phyloP scores from a whole-genome alignment of 2,113 vertebrate species.

The Ardeotis arabs region DNA sequence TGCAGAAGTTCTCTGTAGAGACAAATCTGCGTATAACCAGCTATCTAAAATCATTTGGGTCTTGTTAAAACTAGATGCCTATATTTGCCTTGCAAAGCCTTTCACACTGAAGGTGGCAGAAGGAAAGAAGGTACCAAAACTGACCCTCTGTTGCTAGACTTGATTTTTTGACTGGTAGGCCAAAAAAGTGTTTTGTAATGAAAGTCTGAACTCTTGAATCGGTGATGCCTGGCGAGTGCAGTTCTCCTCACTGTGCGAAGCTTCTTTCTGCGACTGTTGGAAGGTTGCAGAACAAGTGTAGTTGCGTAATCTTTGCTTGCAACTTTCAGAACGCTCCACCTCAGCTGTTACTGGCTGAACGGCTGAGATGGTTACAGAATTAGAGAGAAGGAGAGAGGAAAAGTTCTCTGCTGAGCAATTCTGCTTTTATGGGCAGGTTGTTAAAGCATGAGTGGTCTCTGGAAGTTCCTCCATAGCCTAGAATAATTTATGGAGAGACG shows the following conservation, averaged over 20 bases:
- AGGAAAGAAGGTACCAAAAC: background rate
- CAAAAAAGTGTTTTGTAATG: background rate
- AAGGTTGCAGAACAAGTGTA: background rate
- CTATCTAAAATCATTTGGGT: background rate
- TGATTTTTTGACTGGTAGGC: background rate
- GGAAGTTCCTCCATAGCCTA: background rate
- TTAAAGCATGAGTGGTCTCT: background rate
- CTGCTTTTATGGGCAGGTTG: background rate
- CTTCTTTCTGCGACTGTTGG: background rate
- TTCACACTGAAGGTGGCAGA: background rate
- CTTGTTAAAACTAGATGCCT: background rate
- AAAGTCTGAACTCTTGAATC: background rate
- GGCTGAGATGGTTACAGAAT: background rate
- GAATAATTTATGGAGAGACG: background rate
- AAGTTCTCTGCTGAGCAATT: background rate
- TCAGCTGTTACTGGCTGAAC: background rate
- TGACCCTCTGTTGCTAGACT: background rate
- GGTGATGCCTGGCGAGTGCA: background rate
- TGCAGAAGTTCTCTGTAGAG: background rate
- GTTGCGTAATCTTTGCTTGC: background rate
- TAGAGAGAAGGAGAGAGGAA: background rate
- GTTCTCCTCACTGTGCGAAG: background rate
- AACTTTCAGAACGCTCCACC: background rate
- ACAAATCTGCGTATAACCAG: background rate
- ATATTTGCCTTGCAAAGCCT: background rate